These are phyloP conservation scores for Stichodactyla helianthus DNA, from an alignment of 64 coral and sea anemone genomes.

Conservation along the genomic window DNA sequence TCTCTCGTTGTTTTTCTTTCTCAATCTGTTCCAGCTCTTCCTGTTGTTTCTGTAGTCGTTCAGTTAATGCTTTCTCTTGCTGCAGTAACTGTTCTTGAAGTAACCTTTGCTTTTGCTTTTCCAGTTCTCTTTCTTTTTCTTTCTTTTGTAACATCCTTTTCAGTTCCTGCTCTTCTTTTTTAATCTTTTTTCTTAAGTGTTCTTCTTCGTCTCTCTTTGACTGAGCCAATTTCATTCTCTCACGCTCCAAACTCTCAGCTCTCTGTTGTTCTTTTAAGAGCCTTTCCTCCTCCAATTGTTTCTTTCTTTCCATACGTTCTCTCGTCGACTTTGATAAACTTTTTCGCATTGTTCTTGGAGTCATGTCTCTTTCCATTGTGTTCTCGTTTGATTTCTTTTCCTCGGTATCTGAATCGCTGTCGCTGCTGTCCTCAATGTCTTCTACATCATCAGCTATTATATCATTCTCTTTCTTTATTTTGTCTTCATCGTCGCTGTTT, in stretches of 20 bases:
- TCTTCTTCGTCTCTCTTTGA: slow-evolving; percentile 66
- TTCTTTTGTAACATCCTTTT: slow-evolving; percentile 83
- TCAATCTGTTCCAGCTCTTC: slow-evolving; percentile 77
- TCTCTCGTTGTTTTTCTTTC: slow-evolving; percentile 71
- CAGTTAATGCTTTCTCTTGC: slow-evolving; percentile 64
- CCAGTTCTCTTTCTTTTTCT: slow-evolving; percentile 84
- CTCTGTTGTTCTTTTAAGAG: slow-evolving; percentile 65
- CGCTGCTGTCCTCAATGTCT: slow-evolving; percentile 64
- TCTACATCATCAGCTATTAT: slow-evolving; percentile 8
- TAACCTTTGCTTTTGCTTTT: slow-evolving; percentile 74
- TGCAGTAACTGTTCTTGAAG: slow-evolving; percentile 67
- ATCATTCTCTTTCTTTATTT: slow-evolving; percentile 29
- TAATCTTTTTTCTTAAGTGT: slow-evolving; percentile 63
- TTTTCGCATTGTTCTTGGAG: slow-evolving; percentile 79
- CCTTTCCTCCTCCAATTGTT: slow-evolving; percentile 80
- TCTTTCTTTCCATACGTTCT: slow-evolving; percentile 87
- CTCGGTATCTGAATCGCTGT: slow-evolving; percentile 59
- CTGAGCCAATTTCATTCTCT: slow-evolving; percentile 34
- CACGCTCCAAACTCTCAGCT: slow-evolving; percentile 51
- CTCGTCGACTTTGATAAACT: slow-evolving; percentile 95
- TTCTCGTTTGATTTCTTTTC: slow-evolving; percentile 22
- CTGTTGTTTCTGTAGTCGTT: slow-evolving; percentile 52
- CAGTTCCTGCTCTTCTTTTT: slow-evolving; percentile 81
- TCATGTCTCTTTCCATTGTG: slow-evolving; percentile 48
- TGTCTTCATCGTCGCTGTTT: slow-evolving; percentile 44